Evolutionary conservation across 2,888 invertebrate genomes (phyloP).

Genomic region (Agriopis aurantiaria): DNA sequence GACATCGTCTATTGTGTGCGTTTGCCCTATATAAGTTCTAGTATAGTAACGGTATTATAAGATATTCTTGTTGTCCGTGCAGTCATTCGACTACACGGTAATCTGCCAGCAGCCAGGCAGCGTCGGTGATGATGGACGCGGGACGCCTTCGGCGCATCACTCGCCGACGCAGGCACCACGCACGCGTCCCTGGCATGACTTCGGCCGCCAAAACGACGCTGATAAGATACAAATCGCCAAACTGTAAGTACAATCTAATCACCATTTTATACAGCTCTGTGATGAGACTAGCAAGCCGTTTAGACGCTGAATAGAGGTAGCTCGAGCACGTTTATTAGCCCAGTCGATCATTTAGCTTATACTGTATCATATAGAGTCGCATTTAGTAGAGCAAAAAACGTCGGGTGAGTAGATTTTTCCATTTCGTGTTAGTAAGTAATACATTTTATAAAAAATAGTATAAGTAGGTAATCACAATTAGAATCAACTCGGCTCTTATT

Average conservation of each 20-base stretch:
- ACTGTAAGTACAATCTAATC: slow-evolving; percentile 91
- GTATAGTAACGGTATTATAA: background rate
- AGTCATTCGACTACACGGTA: slow-evolving; percentile 98
- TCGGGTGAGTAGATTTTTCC: too few relatives aligned
- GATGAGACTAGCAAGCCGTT: too few relatives aligned
- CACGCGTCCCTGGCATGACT: slow-evolving; percentile 97
- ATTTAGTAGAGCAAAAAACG: too few relatives aligned
- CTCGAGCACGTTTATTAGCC: too few relatives aligned
- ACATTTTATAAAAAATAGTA: too few relatives aligned
- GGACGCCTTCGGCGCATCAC: slow-evolving; percentile 88
- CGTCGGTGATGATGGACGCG: slow-evolving; percentile 85
- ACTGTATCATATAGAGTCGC: too few relatives aligned
- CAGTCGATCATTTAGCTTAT: too few relatives aligned
- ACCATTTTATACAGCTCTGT: background rate
- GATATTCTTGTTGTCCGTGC: slow-evolving; percentile 54
- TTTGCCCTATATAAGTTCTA: background rate
- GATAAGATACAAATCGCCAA: slow-evolving; percentile 99
- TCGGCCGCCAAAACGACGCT: slow-evolving; percentile 96
- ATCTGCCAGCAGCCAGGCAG: slow-evolving; percentile 90
- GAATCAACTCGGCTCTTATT: too few relatives aligned
- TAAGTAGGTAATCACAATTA: too few relatives aligned
- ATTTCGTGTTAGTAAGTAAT: too few relatives aligned
- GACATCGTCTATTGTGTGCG: background rate
- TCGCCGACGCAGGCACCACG: slow-evolving; percentile 88
- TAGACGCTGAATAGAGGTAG: too few relatives aligned